Conservation (phyloP, 2,113 vertebrate genomes). For the Gnathonemus longibarbis region DNA sequence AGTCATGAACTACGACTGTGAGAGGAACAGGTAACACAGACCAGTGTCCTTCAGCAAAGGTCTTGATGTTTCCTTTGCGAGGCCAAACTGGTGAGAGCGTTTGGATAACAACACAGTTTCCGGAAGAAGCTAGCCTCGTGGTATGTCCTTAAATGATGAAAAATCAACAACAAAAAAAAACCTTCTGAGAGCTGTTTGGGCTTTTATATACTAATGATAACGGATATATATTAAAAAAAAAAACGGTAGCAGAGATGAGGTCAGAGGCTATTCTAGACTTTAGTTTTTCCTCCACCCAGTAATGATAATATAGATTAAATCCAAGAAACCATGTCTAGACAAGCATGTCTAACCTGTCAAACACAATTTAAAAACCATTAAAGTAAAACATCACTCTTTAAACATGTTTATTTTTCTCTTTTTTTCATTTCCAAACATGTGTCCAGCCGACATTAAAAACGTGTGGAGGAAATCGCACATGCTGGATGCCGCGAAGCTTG, state of each 20-base stretch:
- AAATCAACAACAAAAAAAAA: neutral
- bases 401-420: neutral
- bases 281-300: neutral
- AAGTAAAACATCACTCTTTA: neutral
- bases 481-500: neutral
- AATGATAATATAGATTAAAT: neutral
- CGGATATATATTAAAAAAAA: neutral
- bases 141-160: neutral
- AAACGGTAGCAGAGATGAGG: neutral
- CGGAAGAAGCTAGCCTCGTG: neutral
- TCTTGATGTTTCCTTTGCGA: neutral
- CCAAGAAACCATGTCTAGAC: neutral
- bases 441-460: neutral
- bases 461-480: neutral
- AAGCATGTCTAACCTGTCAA: neutral
- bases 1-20: neutral
- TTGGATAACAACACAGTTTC: neutral
- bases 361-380: neutral
- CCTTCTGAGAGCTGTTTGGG: neutral
- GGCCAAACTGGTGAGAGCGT: neutral
- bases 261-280: neutral
- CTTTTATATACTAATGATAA: neutral
- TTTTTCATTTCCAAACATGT: neutral
- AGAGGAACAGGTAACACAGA: neutral
- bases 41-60: neutral